Base-by-base conservation (phyloP, 1,140 invertebrate genomes). In the Aphaenogaster rudis region DNA sequence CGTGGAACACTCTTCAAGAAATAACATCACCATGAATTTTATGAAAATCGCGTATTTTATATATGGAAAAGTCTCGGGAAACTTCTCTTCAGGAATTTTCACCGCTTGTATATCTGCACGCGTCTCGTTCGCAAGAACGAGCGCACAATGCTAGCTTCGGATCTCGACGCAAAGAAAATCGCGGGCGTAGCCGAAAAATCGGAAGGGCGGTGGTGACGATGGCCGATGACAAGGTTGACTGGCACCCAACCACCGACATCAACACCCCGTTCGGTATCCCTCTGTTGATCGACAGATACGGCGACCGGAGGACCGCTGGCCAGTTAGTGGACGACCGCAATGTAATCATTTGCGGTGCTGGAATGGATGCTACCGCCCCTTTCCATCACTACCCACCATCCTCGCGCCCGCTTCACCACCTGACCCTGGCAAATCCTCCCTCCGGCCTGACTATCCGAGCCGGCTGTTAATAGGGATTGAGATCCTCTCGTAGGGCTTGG, bases 261-360 rank as follows among this genome's bases (percentile, higher is more conserved):
- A 86, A 88, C 86, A 91, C 90, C 86, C 87, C 45, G 84, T 74
- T 79, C 57, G 67, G 81, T 82, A 82, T 91, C 86, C 72, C 90
- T 77, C 84, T 92, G 90, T 91, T 91, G 91, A 91, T 91, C 91
- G 90, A 90, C 90, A 88, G 85, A 89, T 87, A 89, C 85, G 82
- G 74, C 54, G 54, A 64, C 52, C 88, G 90, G 86, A 90, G 88
- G 92, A 87, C 91, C 85, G 91, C 88, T 92, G 92, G 92, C 93
- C 92, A 94, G 93, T 95, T 94, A 95, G 94, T 89, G 93, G 93
- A 93, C 89, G 88, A 88, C 94, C 94, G 91, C 94, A 94, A 92
- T 93, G 93, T 94, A 95, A 95, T 95, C 94, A 94, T 95, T 94
- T 94, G 94, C 89, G 94, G 94, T 93, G 71, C 79, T 81, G 91